Percentiles rank a stretch among this genome's conserved stretches.
phyloP scores from a whole-genome alignment of 2,113 vertebrate genomes.

The Xiphophorus hellerii region DNA sequence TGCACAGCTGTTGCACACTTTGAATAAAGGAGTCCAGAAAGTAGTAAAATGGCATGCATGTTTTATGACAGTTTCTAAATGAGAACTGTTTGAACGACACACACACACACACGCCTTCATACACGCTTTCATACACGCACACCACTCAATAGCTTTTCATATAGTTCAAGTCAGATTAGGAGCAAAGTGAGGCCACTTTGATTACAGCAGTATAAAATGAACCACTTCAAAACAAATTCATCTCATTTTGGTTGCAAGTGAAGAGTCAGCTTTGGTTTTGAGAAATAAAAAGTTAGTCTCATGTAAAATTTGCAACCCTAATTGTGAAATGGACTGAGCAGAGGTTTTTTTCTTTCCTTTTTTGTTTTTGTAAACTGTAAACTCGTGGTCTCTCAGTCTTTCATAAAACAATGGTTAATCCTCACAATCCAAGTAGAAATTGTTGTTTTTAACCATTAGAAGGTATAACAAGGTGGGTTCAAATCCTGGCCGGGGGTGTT shows the following conservation, averaged over 20 bases:
- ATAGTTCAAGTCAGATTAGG: constrained; percentile 45
- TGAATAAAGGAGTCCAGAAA: constrained; percentile 25
- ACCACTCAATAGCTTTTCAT: constrained; percentile 9
- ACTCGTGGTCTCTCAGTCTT: neutral
- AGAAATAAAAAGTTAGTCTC: constrained; percentile 41
- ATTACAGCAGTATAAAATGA: constrained; percentile 62
- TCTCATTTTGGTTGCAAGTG: constrained; percentile 76
- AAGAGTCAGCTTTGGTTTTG: constrained; percentile 67
- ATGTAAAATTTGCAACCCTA: constrained; percentile 10
- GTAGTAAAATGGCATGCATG: constrained; percentile 12
- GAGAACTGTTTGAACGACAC: constrained; percentile 9
- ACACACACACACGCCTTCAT: neutral
- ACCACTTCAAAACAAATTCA: constrained; percentile 70
- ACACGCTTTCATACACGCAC: neutral
- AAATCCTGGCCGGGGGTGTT: no score
- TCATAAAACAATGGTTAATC: neutral
- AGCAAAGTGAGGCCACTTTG: constrained; percentile 48
- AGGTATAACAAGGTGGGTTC: no score
- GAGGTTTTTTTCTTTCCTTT: neutral
- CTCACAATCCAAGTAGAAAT: neutral
- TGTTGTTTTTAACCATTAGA: neutral
- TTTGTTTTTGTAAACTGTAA: neutral
- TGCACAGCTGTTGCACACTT: constrained; percentile 17
- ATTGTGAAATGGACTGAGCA: constrained; percentile 21
- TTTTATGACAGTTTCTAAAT: constrained; percentile 34